Evolutionary conservation across 2,888 invertebrate species (phyloP).

Genomic region (Caenorhabditis plicata): DNA sequence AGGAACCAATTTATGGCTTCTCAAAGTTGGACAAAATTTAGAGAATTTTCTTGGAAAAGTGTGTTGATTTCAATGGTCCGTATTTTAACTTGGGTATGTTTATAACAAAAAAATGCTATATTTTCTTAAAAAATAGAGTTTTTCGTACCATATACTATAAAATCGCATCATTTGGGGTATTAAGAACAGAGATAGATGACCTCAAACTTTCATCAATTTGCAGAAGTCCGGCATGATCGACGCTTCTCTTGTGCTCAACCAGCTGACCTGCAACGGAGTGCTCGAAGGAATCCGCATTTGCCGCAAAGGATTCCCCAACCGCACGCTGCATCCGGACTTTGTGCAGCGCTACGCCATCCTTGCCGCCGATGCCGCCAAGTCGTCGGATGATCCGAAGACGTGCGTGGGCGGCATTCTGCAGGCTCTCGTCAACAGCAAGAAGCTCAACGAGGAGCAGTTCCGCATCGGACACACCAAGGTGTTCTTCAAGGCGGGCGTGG

Average conservation of each 20-base stretch:
- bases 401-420: conserved; percentile 66
- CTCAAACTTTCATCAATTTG: no score
- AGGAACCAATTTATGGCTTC: no score
- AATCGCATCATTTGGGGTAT: no score
- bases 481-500: conserved; percentile 80
- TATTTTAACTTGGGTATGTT: no score
- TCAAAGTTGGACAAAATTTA: no score
- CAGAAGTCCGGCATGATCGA: conserved; percentile 80
- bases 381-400: conserved; percentile 54
- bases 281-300: conserved; percentile 99
- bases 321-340: conserved; percentile 99
- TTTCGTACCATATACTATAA: no score
- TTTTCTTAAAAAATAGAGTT: no score
- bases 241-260: conserved; percentile 97
- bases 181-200: no score
- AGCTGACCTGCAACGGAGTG: conserved; percentile 98
- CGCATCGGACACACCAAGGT: conserved; percentile 65
- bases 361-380: conserved; percentile 61
- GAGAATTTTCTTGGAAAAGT: no score
- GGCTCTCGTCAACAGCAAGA: conserved; percentile 75
- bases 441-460: conserved; percentile 81
- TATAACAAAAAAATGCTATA: no score
- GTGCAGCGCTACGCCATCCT: conserved; percentile 82
- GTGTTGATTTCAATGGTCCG: no score
- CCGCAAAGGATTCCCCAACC: conserved; percentile 89